Evolutionary conservation across 2,888 invertebrate species (phyloP).

Genomic region (Lochmaea capreae): DNA sequence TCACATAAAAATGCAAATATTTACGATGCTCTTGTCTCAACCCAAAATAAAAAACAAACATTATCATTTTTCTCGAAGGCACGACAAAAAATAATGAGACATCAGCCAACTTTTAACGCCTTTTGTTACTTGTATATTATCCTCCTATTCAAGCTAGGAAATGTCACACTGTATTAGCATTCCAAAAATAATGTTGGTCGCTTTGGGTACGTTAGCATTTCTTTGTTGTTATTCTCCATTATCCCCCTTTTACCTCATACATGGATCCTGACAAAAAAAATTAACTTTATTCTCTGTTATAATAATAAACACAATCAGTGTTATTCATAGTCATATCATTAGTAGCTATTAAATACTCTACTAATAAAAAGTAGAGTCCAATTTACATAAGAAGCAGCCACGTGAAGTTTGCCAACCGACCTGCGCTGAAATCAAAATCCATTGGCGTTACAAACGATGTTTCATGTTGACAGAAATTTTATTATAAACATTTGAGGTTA

Average conservation of each 20-base stretch:
- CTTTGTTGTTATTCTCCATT: slow-evolving; percentile 17
- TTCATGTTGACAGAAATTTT: too few species aligned
- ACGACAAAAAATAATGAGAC: slow-evolving; percentile 62
- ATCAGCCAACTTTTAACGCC: slow-evolving; percentile 59
- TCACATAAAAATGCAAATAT: slow-evolving; percentile 63
- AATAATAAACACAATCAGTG: too few species aligned
- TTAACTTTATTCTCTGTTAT: background rate
- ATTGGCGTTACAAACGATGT: too few species aligned
- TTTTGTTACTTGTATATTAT: slow-evolving; percentile 49
- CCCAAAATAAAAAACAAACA: slow-evolving; percentile 60
- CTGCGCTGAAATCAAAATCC: too few species aligned
- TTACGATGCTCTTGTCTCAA: slow-evolving; percentile 53
- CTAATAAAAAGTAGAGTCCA: too few species aligned
- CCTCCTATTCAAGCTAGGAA: slow-evolving; percentile 52
- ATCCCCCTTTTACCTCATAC: background rate
- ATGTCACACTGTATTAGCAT: slow-evolving; percentile 55
- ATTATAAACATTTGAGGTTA: too few species aligned
- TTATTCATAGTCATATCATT: too few species aligned
- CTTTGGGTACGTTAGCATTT: slow-evolving; percentile 34
- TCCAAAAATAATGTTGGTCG: slow-evolving; percentile 48
- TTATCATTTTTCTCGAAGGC: slow-evolving; percentile 61
- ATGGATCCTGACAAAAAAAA: background rate
- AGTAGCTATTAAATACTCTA: too few species aligned
- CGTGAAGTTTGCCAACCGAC: too few species aligned
- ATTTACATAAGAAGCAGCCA: too few species aligned